Evolutionary conservation across 1,140 invertebrate genomes (phyloP), one percentile per base, ranked within the genome.

Genomic region (Listronotus oregonensis): DNA sequence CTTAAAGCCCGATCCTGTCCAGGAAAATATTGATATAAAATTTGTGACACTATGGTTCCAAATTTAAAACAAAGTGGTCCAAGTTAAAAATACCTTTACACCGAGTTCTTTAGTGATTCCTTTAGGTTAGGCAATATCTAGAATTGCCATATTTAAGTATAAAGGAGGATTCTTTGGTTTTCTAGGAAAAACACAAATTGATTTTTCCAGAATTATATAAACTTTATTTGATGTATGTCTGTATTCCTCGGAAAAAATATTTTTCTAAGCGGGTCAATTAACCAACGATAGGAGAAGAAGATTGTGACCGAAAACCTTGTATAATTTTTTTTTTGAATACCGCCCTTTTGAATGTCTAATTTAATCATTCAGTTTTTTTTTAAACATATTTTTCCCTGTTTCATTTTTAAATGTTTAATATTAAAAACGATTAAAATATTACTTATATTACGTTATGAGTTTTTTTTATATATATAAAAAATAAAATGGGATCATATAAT

Each of bases 221-320:
- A 44, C 21, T 73, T 40, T 39, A 49, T 27, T 27, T 27, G 21
- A 27, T 3, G 5, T 21, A 71, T 67, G 10, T 74, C 67, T 18
- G 70, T 75, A n/a, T 27, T 70, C 70, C 18, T 68, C 70, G 12
- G 71, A 75, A 71, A 54, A 71, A 49, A 43, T 72, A 40, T 73
- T 75, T 57, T 72, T 70, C 11, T 69, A 70, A 37, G 47, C 64
- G 59, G 70, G 65, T 21, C 50, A 63, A 18, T 43, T 73, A n/a
- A n/a, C n/a, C n/a, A n/a, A n/a, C n/a, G n/a, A n/a, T n/a, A n/a
- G n/a, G n/a, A n/a, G n/a, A n/a, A n/a, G n/a, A n/a, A n/a, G n/a
- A n/a, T n/a, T n/a, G n/a, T n/a, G n/a, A n/a, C n/a, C n/a, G n/a
- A 68, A 68, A 64, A 58, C n/a, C n/a, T n/a, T n/a, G n/a, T n/a